Evolutionary conservation across 2,888 invertebrate genomes (phyloP).

Genomic region (Conus canariensis): DNA sequence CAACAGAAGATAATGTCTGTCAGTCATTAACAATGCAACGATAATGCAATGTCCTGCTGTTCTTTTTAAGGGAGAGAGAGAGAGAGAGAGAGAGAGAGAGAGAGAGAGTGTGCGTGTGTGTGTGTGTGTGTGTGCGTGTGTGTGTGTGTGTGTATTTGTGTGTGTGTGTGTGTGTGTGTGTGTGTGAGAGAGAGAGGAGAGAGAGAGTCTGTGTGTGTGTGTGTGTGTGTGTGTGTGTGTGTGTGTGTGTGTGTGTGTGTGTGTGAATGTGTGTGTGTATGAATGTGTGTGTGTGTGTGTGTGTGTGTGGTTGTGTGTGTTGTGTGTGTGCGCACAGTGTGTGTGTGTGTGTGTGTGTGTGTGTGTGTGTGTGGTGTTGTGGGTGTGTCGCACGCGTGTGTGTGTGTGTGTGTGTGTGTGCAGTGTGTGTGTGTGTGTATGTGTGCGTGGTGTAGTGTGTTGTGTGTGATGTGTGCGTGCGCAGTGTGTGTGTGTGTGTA

Average conservation of each 20-base stretch:
- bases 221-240: too few species aligned
- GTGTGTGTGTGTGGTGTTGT: neutral
- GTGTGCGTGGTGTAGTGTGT: constrained; percentile 7
- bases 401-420: too few species aligned
- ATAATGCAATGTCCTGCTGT: neutral
- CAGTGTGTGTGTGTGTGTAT: neutral
- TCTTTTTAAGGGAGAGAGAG: neutral
- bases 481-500: too few species aligned
- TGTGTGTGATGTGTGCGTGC: neutral
- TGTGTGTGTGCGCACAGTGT: too few species aligned
- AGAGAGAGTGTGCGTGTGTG: neutral
- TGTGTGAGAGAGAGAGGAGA: neutral
- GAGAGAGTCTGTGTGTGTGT: too few species aligned
- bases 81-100: constrained; percentile 3
- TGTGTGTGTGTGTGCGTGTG: neutral
- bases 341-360: neutral
- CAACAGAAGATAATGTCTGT: neutral
- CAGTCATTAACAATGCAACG: neutral
- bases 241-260: neutral
- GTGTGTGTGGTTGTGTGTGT: too few species aligned
- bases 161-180: neutral
- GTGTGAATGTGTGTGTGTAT: too few species aligned
- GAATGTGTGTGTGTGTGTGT: too few species aligned
- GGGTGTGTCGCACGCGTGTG: too few species aligned
- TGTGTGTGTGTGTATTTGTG: neutral